Base-by-base conservation (phyloP, 64 coral and sea anemone species). In the Montipora cactus region DNA sequence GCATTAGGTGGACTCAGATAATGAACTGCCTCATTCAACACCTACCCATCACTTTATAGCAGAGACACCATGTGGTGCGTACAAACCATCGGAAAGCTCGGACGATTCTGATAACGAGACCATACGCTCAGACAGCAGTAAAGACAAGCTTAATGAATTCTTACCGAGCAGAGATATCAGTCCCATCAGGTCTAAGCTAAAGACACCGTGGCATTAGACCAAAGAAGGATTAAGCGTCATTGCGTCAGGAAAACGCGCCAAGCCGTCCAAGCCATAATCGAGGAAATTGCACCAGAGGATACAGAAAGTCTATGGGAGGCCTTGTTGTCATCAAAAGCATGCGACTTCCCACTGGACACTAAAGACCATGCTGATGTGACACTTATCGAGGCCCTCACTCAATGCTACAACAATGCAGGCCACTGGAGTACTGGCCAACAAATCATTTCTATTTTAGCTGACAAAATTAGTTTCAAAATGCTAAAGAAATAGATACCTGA, bases 281-380 rank as follows among this genome's bases (percentile, higher is more conserved):
- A 89, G 73, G 74, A 89, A 89, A 78, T 89, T 89, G 87, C 87
- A 64, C 87, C 73, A 79, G 76, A 51, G 76, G 18, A 79, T 49
- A 79, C 76, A 79, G 47, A 49, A 15, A 79, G 76, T 51, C 76
- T 79, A 51, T 49, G 45, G 76, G 48, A 79, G 76, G 45, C 76
- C 46, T 79, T 79, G 47, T 48, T 79, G 16, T 79, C 76, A 79
- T 79, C 45, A 51, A 79, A 51, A 53, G 76, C 48, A 79, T n/a
- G 48, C 1, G 46, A 79, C 47, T 55, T 79, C 15, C 77, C 13
- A 79, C 45, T 51, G 48, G 77, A 79, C 77, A 16, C 77, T 52
- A 52, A 49, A 79, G 46, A 50, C 77, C 77, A 79, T 21, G 49
- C 77, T 79, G 49, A 79, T 15, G 45, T 52, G 47, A 79, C 19